Base-by-base conservation (phyloP, 2,888 invertebrate genomes). In the Mythimna ferrago region DNA sequence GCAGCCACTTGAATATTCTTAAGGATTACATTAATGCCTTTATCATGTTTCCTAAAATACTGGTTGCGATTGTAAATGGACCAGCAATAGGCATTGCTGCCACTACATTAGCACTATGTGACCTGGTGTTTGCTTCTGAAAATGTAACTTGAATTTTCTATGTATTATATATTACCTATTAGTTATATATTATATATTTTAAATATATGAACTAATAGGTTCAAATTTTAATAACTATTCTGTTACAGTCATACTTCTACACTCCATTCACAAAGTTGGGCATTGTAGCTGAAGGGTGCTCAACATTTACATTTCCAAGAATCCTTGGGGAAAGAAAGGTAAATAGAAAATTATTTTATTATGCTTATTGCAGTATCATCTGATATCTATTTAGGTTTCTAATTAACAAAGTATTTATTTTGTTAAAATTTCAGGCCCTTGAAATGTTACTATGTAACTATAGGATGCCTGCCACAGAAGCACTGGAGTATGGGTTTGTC, bases 1-100 rank as follows among this genome's bases (percentile, higher is more conserved):
- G 87, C 78, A 35, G 74, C 72, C 93, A n/a, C 87, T 91, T 76
- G 61, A 84, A 66, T 54, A 81, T 90, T 26, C 84, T 96, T 73
- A 97, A 97, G 86, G 94, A 97, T 9, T 98, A 98, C 94, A 97
- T 99, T 3, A 95, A 97, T 74, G 96, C 98, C 0, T 97, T 99
- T 84, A 98, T 99, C 81, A 97, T 97, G 83, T 99, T 98, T 92
- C 98, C 98, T 0, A 99, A 99, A 94, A 94, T 99, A 53, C 91
- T 99, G 60, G 97, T 99, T 80, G 98, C 98, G 19, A 95, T 99
- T 73, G 98, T 99, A 0, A 99, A 99, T 96, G 99, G 99, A 2
- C 99, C 99, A 58, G 99, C 99, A 19, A 97, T 99, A 84, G 99
- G 99, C 41, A 98, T 99, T 84, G 98, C 98, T 58, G 98, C 98